Percentiles rank a stretch among this genome's conserved stretches.
phyloP scores from a whole-genome alignment of 2,797 vertebrate genomes.

The Urophycis tenuis region DNA sequence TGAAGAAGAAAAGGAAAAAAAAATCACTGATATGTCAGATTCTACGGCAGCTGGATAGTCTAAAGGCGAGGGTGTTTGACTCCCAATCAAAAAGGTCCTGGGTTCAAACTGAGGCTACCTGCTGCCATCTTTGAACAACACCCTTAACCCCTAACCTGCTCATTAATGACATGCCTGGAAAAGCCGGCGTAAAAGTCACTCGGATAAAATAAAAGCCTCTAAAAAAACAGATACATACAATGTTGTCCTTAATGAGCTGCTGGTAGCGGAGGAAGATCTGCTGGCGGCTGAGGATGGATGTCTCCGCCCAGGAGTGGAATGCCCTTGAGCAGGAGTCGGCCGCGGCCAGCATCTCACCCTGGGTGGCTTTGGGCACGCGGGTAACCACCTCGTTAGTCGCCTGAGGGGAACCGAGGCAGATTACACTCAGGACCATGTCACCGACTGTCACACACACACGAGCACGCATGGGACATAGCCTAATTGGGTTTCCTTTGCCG shows the following conservation, averaged over 20 bases:
- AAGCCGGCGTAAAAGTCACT: background rate
- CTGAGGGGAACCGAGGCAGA: conserved; percentile 67
- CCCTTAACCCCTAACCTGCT: background rate
- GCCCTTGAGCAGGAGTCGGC: conserved; percentile 82
- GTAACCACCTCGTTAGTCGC: conserved; percentile 93
- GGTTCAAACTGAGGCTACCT: background rate
- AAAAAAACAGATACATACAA: conserved; percentile 66
- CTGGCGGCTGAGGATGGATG: conserved; percentile 88
- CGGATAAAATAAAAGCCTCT: background rate
- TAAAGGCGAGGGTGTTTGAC: background rate
- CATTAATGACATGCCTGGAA: background rate
- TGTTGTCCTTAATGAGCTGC: conserved; percentile 96
- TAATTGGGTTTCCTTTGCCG: too few species aligned
- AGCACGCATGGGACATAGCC: too few species aligned
- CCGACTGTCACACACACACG: too few species aligned
- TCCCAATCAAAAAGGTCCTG: background rate
- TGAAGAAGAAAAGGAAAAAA: too few species aligned
- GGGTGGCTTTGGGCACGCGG: conserved; percentile 86
- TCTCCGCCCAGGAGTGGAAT: conserved; percentile 84
- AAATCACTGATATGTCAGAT: background rate
- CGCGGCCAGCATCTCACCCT: conserved; percentile 88
- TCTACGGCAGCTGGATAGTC: background rate
- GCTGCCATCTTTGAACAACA: background rate
- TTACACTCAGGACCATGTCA: too few species aligned
- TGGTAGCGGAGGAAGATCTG: conserved; percentile 95